Conservation (phyloP, 2,797 vertebrate genomes). For the Cyclura pinguis region DNA sequence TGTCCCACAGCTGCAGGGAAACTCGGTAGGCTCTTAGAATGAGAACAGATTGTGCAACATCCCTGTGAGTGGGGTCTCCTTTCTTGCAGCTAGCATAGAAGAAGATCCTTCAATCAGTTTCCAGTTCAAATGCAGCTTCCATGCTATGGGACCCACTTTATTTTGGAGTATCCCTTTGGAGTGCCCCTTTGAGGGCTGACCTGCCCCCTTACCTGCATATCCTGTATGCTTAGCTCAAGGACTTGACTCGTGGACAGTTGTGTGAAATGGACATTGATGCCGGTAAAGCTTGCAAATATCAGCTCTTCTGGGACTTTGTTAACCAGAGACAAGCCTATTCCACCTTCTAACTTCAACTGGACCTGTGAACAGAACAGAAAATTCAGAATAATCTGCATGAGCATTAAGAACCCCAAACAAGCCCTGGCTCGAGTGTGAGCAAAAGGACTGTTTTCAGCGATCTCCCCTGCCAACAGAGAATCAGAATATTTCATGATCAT, state of each 20-base stretch:
- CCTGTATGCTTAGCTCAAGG: conserved; percentile 92
- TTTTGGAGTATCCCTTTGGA: not conserved
- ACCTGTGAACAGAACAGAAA: conserved; percentile 81
- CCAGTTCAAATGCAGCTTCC: too few species aligned
- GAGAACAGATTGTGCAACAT: too few species aligned
- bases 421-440: accelerated
- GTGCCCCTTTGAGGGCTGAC: not conserved
- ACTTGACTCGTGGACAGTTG: conserved; percentile 87
- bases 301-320: conserved; percentile 97
- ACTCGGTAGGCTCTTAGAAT: too few species aligned
- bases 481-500: too few species aligned
- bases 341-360: conserved; percentile 91
- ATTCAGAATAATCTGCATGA: not conserved
- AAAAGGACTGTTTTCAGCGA: not conserved
- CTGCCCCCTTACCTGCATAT: conserved; percentile 87
- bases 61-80: too few species aligned
- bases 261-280: conserved; percentile 91
- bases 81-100: too few species aligned
- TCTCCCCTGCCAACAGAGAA: not conserved
- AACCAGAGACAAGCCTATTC: conserved; percentile 93
- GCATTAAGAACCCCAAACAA: not conserved
- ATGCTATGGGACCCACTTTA: too few species aligned
- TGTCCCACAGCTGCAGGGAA: too few species aligned
- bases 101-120: too few species aligned
- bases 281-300: conserved; percentile 88